These are phyloP conservation scores for Hydroisotoma schaefferi DNA, from an alignment of 2,888 invertebrate species.

Conservation along the genomic window DNA sequence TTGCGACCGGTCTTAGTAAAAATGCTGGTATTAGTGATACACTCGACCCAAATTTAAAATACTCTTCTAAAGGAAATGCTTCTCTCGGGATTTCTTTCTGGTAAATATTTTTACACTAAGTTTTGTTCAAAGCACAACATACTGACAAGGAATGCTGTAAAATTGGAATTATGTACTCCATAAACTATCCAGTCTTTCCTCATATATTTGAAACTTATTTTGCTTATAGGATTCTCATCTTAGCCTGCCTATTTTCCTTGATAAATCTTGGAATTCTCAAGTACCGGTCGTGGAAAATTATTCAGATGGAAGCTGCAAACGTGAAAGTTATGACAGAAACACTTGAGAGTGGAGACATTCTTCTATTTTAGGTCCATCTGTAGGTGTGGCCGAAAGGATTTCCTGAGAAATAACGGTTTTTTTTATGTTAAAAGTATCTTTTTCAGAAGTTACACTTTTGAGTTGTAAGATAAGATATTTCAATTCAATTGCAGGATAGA, in stretches of 20 bases:
- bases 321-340: slow-evolving; percentile 31
- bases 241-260: slow-evolving; percentile 25
- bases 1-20: slow-evolving; percentile 25
- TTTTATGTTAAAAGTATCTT: too few relatives aligned
- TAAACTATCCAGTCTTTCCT: too few relatives aligned
- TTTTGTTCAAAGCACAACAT: too few relatives aligned
- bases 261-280: slow-evolving; percentile 38
- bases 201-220: too few relatives aligned
- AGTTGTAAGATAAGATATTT: too few relatives aligned
- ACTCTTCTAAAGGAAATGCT: slow-evolving; percentile 11
- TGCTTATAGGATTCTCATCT: slow-evolving; percentile 34
- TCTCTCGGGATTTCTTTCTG: slow-evolving; percentile 40
- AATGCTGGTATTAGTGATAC: slow-evolving; percentile 39
- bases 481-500: too few relatives aligned
- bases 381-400: too few relatives aligned
- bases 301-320: slow-evolving; percentile 30
- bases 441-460: too few relatives aligned
- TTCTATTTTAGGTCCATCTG: slow-evolving; percentile 39
- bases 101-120: too few relatives aligned
- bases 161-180: too few relatives aligned
- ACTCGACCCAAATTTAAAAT: slow-evolving; percentile 1
- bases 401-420: too few relatives aligned
- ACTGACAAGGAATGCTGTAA: too few relatives aligned
- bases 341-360: slow-evolving; percentile 34
- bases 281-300: slow-evolving; percentile 37